phyloP scores from a whole-genome alignment of 2,113 vertebrate genomes.

The Brachirus orientalis region DNA sequence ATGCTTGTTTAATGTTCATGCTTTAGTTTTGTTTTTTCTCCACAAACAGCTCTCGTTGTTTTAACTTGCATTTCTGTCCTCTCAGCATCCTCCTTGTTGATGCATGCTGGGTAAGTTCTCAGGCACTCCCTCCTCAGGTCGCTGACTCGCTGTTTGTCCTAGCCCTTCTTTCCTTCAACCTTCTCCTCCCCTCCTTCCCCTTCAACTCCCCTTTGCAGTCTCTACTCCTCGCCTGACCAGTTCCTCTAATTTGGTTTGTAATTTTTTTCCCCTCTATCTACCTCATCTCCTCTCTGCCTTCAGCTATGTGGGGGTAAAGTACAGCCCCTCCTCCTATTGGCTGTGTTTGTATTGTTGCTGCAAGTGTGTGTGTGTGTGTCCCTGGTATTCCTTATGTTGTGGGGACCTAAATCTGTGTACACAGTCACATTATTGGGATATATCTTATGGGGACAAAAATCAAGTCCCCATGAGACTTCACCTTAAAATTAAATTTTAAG shows the following conservation, averaged over 20 bases:
- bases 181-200: slow-evolving; percentile 7
- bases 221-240: slow-evolving; percentile 73
- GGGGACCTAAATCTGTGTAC: no score
- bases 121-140: slow-evolving; percentile 76
- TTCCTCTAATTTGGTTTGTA: slow-evolving; percentile 80
- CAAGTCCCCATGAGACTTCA: no score
- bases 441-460: no score
- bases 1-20: slow-evolving; percentile 40
- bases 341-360: slow-evolving; percentile 30
- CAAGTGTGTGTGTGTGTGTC: no score
- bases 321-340: slow-evolving; percentile 52
- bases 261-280: slow-evolving; percentile 64
- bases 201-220: slow-evolving; percentile 46
- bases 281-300: slow-evolving; percentile 72
- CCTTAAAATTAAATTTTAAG: no score
- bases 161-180: slow-evolving; percentile 54
- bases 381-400: no score
- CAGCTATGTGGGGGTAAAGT: slow-evolving; percentile 65
- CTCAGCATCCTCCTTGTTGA: slow-evolving; percentile 75
- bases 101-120: slow-evolving; percentile 66
- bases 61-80: slow-evolving; percentile 66
- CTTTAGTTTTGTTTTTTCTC: slow-evolving; percentile 2
- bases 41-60: slow-evolving; percentile 26
- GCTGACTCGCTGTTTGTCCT: slow-evolving; percentile 68
- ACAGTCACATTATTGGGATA: no score